These are phyloP conservation scores for Netta rufina DNA, from an alignment of 2,797 vertebrate genomes.

Conservation along the genomic window DNA sequence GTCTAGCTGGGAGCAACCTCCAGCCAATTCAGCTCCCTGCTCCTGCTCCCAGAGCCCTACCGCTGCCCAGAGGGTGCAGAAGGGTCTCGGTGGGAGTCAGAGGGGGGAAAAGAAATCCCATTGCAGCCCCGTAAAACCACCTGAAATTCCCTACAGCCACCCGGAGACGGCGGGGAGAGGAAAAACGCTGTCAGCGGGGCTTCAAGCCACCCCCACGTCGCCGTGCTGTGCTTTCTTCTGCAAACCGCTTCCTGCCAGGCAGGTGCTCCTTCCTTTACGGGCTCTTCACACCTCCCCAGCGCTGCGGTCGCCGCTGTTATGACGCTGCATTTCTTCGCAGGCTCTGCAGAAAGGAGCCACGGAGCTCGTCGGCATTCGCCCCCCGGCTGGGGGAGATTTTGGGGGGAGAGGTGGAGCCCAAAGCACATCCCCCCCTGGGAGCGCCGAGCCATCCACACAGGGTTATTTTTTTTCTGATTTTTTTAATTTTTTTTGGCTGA, in stretches of 20 bases:
- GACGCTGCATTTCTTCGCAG: background rate
- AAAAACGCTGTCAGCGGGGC: no score
- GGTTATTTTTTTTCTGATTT: background rate
- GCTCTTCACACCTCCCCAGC: no score
- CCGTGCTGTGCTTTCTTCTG: no score
- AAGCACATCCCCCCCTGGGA: background rate
- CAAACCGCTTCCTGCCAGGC: no score
- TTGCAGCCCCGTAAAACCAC: background rate
- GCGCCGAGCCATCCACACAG: accelerated
- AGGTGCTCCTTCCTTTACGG: no score
- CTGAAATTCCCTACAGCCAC: background rate
- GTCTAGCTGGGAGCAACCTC: background rate
- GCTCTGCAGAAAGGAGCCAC: background rate
- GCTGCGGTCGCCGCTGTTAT: no score
- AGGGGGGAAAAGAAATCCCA: background rate
- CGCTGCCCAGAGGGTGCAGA: accelerated
- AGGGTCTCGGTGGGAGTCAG: background rate
- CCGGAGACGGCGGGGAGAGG: no score
- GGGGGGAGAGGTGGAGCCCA: background rate
- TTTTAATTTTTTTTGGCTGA: background rate
- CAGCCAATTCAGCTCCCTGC: background rate
- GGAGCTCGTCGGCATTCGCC: background rate
- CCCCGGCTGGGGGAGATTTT: background rate
- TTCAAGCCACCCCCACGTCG: no score
- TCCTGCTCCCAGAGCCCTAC: background rate